phyloP scores from a whole-genome alignment of 1,140 invertebrate species.

The Neodiprion virginianus region DNA sequence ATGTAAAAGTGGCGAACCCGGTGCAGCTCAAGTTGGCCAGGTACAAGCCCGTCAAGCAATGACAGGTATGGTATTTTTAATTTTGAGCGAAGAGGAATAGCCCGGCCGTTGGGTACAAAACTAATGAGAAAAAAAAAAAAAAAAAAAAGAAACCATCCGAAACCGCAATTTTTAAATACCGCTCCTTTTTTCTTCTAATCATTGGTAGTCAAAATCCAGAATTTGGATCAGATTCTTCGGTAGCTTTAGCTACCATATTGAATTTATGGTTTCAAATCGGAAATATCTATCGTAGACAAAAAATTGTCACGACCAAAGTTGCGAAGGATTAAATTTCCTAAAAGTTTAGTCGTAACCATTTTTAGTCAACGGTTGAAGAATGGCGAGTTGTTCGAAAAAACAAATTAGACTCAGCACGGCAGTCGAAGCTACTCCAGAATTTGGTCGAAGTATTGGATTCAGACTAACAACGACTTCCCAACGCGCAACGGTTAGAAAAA shows the following conservation, averaged over 20 bases:
- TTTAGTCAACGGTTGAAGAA: too few relatives aligned
- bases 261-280: neutral
- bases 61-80: slow-evolving; percentile 34
- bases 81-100: neutral
- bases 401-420: too few relatives aligned
- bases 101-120: neutral
- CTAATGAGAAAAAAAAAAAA: neutral
- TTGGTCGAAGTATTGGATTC: too few relatives aligned
- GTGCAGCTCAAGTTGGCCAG: slow-evolving; percentile 55
- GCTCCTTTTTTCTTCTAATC: neutral
- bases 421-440: too few relatives aligned
- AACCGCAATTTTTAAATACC: neutral
- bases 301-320: too few relatives aligned
- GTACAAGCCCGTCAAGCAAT: slow-evolving; percentile 49
- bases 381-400: too few relatives aligned
- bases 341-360: too few relatives aligned
- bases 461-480: neutral
- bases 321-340: too few relatives aligned
- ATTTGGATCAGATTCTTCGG: neutral
- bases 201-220: neutral
- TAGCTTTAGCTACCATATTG: neutral
- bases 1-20: slow-evolving; percentile 56
- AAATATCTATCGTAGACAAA: too few relatives aligned
- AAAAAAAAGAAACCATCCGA: neutral
- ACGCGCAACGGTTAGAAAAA: neutral